Evolutionary conservation across 2,113 vertebrate genomes (phyloP).

Genomic region (Patagioenas fasciata): DNA sequence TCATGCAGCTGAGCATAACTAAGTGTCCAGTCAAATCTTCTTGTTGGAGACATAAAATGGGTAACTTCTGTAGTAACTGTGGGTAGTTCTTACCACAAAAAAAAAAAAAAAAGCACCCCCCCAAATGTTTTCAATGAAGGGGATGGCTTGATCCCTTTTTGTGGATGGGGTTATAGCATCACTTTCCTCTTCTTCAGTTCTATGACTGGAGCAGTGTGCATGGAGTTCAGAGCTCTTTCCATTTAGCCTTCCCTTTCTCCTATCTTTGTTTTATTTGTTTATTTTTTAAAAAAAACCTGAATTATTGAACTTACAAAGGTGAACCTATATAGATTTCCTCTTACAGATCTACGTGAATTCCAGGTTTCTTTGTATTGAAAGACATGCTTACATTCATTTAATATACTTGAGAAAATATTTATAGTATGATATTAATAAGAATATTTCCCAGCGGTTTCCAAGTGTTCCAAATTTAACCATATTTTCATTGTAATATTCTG

Average conservation of each 20-base stretch:
- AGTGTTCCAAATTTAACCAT: background rate
- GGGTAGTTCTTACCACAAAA: background rate
- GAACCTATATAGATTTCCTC: background rate
- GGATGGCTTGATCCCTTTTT: background rate
- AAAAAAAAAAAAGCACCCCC: background rate
- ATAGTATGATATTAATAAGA: background rate
- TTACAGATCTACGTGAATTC: background rate
- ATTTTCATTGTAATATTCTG: background rate
- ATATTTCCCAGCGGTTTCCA: background rate
- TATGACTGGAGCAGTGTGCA: background rate
- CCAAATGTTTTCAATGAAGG: background rate
- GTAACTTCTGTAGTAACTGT: background rate
- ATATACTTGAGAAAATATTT: background rate
- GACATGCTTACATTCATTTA: background rate
- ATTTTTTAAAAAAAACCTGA: background rate
- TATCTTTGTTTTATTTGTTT: background rate
- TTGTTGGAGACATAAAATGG: background rate
- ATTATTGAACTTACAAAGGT: background rate
- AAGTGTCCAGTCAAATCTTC: background rate
- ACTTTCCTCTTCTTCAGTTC: background rate
- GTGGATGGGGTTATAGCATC: background rate
- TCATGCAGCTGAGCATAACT: background rate
- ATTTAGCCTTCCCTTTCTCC: background rate
- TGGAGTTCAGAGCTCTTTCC: background rate
- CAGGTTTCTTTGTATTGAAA: background rate